Evolutionary conservation across 2,797 vertebrate genomes (phyloP), one percentile per base, ranked within the genome.

Genomic region (Oceanodroma leucorhoa): DNA sequence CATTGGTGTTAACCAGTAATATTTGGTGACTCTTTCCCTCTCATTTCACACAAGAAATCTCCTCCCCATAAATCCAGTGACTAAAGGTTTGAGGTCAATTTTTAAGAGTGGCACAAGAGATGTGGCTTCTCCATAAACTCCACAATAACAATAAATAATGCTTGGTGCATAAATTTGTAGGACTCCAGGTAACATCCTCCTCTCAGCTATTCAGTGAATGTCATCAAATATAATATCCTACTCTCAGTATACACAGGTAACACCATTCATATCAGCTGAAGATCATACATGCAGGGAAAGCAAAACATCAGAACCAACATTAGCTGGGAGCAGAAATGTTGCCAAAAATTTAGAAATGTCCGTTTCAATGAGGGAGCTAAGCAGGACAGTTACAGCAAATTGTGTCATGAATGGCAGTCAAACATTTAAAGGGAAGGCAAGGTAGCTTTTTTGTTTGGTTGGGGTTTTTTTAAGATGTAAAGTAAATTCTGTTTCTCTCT

Each of bases 301-400:
- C 27, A 73, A 78, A 80, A 69, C 43, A 73, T 5, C 46, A 55
- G 66, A 89, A 75, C 12, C 2, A 14, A 29, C 15, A 20, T 46
- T 64, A 71, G 8, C 24, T 90, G 55, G 11, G 24, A 84, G 38
- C 43, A 80, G 78, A 87, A 55, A 51, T 17, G 12, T 36, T 67
- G 24, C 30, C 60, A 83, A 87, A 91, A 75, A 77, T 61, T 57
- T 77, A 66, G 50, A 58, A 96, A 84, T 65, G 69, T 67, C 45
- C 22, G 13, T 60, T 79, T 90, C 54, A 72, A 2, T 84, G 40
- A 77, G 22, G 13, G n/a, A 90, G 20, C 10, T n/a, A 70, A 96
- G 40, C 54, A 90, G 89, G 72, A 86, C 76, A 87, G 90, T 85
- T 95, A 64, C 40, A 93, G 66, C n/a, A 53, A 65, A 58, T n/a